Evolutionary conservation across 1,140 invertebrate genomes (phyloP), one percentile per base, ranked within the genome.

Genomic region (Adoxophyes honmai): DNA sequence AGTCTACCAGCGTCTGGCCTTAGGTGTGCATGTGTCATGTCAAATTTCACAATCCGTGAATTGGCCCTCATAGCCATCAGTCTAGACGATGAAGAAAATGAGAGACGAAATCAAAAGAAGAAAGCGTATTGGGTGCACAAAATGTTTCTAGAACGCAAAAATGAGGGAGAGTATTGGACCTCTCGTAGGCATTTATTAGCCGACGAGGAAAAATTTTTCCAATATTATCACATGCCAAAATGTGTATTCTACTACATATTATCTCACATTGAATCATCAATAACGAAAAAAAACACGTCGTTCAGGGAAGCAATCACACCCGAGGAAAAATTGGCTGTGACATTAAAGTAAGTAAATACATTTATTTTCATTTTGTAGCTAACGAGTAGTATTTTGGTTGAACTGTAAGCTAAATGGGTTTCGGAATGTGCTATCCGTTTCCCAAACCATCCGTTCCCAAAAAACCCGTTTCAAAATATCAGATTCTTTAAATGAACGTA

Each of bases 331-430:
- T 34, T 52, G 51, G 51, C 51, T 52, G 51, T 52, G 51, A 52
- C 51, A 34, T 52, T 52, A 52, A 52, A 52, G 51, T 52, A 52
- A 52, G 51, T 52, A 52, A 52, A 52, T 42, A 35, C 8, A n/a
- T 35, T n/a, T n/a, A n/a, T n/a, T n/a, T n/a, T n/a, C n/a, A n/a
- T n/a, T n/a, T n/a, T n/a, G n/a, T n/a, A n/a, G n/a, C n/a, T n/a
- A n/a, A n/a, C n/a, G n/a, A n/a, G n/a, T n/a, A n/a, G n/a, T n/a
- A n/a, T n/a, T n/a, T n/a, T n/a, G n/a, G n/a, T n/a, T n/a, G n/a
- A n/a, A n/a, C n/a, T n/a, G n/a, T n/a, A n/a, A n/a, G n/a, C n/a
- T n/a, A n/a, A n/a, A n/a, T n/a, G n/a, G n/a, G n/a, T n/a, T n/a
- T n/a, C n/a, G n/a, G n/a, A n/a, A n/a, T n/a, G n/a, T n/a, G n/a